Evolutionary conservation across 2,888 invertebrate species (phyloP).

Genomic region (Cheilosia impressa): DNA sequence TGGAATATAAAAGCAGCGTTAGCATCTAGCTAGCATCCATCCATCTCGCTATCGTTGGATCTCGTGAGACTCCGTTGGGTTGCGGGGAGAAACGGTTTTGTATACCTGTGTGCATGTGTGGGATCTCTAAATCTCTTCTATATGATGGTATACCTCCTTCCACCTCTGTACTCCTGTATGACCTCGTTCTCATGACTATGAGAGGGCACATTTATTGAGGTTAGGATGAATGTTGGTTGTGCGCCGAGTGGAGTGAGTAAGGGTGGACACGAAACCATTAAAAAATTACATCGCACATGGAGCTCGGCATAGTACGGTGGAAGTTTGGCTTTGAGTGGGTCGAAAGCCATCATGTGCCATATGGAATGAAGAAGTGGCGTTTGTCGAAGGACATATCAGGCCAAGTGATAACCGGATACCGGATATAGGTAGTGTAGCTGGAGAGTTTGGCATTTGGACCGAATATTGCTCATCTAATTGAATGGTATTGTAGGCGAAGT

Average conservation of each 20-base stretch:
- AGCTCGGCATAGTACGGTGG: slow-evolving; percentile 37
- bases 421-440: slow-evolving; percentile 27
- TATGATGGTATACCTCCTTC: slow-evolving; percentile 52
- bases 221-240: slow-evolving; percentile 63
- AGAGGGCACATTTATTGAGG: slow-evolving; percentile 71
- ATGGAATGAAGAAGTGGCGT: not conserved
- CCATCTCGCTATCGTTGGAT: slow-evolving; percentile 68
- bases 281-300: slow-evolving; percentile 74
- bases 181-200: slow-evolving; percentile 69
- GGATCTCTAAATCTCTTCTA: slow-evolving; percentile 52
- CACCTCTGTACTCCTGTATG: slow-evolving; percentile 69
- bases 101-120: slow-evolving; percentile 24
- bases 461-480: slow-evolving; percentile 66
- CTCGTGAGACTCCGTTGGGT: slow-evolving; percentile 43
- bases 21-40: slow-evolving; percentile 53
- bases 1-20: slow-evolving; percentile 32
- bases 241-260: slow-evolving; percentile 27
- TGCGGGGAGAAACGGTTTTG: slow-evolving; percentile 21
- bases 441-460: slow-evolving; percentile 54
- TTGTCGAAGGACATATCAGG: slow-evolving; percentile 40
- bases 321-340: slow-evolving; percentile 45
- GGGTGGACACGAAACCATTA: slow-evolving; percentile 69
- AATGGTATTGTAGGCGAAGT: slow-evolving; percentile 37
- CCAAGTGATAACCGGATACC: slow-evolving; percentile 50
- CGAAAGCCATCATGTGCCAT: slow-evolving; percentile 32